These are phyloP conservation scores for Pedicia rivosa DNA, from an alignment of 2,888 invertebrate genomes.

Conservation along the genomic window DNA sequence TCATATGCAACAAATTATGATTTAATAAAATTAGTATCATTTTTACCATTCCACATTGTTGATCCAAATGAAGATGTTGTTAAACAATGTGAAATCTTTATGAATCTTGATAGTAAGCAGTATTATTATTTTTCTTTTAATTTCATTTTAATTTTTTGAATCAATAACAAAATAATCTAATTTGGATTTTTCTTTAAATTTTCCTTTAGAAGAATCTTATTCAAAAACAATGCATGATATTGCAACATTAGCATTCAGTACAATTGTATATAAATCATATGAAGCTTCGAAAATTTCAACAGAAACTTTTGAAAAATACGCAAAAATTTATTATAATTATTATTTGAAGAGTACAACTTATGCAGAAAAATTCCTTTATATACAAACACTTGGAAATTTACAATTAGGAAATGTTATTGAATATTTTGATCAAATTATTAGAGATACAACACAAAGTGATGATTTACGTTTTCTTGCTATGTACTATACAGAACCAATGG, in stretches of 20 bases:
- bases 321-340: slow-evolving; percentile 51
- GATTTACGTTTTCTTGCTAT: slow-evolving; percentile 46
- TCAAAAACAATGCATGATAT: slow-evolving; percentile 48
- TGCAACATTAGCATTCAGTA: slow-evolving; percentile 52
- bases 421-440: slow-evolving; percentile 35
- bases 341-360: slow-evolving; percentile 51
- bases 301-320: slow-evolving; percentile 52
- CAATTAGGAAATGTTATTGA: slow-evolving; percentile 38
- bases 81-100: slow-evolving; percentile 37
- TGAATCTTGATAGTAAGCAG: slow-evolving; percentile 29
- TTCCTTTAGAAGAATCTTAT: too few relatives aligned
- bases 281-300: slow-evolving; percentile 35
- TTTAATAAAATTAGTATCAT: slow-evolving; percentile 45
- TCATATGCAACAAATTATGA: slow-evolving; percentile 47
- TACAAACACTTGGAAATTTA: slow-evolving; percentile 52
- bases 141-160: too few relatives aligned
- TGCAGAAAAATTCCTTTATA: slow-evolving; percentile 50
- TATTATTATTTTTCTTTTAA: too few relatives aligned
- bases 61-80: slow-evolving; percentile 36
- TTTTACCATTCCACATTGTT: slow-evolving; percentile 54
- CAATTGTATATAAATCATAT: slow-evolving; percentile 46
- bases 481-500: slow-evolving; percentile 39
- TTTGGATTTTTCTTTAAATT: too few relatives aligned
- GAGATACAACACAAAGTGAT: slow-evolving; percentile 22
- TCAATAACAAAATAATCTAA: too few relatives aligned